Percentiles rank a stretch among this genome's conserved stretches.
These are phyloP conservation scores for Oryzias sinensis DNA, from an alignment of 2,797 vertebrate species.

Conservation along the genomic window DNA sequence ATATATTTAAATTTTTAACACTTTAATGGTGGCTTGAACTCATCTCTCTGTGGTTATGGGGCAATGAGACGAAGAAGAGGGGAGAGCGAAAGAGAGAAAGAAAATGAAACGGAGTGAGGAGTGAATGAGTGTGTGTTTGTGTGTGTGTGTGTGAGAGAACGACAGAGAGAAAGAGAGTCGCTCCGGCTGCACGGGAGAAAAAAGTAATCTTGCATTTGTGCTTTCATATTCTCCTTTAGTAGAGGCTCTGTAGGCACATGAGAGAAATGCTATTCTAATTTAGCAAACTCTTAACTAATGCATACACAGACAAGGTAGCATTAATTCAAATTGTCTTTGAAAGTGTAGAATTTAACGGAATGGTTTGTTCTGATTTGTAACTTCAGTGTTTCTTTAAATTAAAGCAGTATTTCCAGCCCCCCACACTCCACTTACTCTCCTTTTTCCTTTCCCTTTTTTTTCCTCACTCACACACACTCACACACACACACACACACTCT, in stretches of 20 bases:
- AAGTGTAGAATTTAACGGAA: constrained; percentile 76
- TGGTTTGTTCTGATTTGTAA: constrained; percentile 77
- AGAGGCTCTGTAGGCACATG: constrained; percentile 64
- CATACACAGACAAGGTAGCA: constrained; percentile 73
- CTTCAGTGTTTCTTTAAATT: constrained; percentile 69
- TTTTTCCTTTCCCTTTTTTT: neutral
- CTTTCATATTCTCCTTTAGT: constrained; percentile 64
- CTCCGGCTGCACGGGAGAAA: constrained; percentile 26
- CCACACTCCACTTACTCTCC: constrained; percentile 9
- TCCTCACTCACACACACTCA: constrained; percentile 9
- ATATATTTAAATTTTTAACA: constrained; percentile 83
- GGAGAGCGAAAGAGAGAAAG: constrained; percentile 43
- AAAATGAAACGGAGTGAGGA: constrained; percentile 48
- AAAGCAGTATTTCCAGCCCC: constrained; percentile 55
- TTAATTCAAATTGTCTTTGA: constrained; percentile 81
- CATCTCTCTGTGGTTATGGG: constrained; percentile 76
- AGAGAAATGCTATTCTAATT: constrained; percentile 70
- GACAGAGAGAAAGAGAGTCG: neutral
- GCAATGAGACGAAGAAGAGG: constrained; percentile 69
- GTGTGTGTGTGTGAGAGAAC: constrained; percentile 6
- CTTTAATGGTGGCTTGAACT: constrained; percentile 84
- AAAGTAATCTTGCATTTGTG: constrained; percentile 61
- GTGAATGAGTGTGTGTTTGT: constrained; percentile 31
- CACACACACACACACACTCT: constrained; percentile 17
- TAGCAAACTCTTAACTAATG: constrained; percentile 66